phyloP scores from a whole-genome alignment of 2,888 invertebrate species.

The Drosophila aldrichi region DNA sequence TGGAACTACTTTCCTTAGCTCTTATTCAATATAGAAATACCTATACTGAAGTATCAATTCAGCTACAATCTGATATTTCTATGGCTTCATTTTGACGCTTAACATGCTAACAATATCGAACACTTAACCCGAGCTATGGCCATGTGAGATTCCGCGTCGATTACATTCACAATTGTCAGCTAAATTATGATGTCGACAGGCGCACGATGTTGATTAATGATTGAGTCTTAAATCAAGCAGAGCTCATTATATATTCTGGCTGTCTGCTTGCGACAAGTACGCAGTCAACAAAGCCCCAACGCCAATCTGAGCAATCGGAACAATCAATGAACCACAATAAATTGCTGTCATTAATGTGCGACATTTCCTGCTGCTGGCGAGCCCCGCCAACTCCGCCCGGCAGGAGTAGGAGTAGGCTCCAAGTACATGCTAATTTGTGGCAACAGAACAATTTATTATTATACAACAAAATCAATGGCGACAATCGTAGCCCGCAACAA shows the following conservation, averaged over 20 bases:
- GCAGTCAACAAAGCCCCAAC: constrained; percentile 28
- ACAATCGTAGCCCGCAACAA: constrained; percentile 29
- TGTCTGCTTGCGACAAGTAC: constrained; percentile 42
- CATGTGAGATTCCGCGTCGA: constrained; percentile 6
- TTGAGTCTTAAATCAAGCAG: constrained; percentile 16
- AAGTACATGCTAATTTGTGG: constrained; percentile 70
- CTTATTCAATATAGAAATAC: too few species aligned
- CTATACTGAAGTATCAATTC: too few species aligned
- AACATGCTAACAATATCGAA: too few species aligned
- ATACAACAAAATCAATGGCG: constrained; percentile 55
- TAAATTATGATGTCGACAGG: constrained; percentile 11
- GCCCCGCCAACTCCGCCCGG: not conserved
- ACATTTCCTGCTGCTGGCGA: constrained; percentile 39
- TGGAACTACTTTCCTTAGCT: too few species aligned
- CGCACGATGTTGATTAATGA: constrained; percentile 22
- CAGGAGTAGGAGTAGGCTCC: constrained; percentile 1
- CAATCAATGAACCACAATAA: constrained; percentile 68
- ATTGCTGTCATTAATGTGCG: constrained; percentile 64
- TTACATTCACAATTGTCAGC: constrained; percentile 12
- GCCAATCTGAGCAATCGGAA: constrained; percentile 21
- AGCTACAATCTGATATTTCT: too few species aligned
- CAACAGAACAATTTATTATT: constrained; percentile 63
- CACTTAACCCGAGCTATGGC: not conserved
- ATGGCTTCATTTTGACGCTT: too few species aligned
- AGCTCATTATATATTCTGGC: constrained; percentile 14